Conservation (phyloP, 2,797 vertebrate species). For the Borostomias antarcticus region DNA sequence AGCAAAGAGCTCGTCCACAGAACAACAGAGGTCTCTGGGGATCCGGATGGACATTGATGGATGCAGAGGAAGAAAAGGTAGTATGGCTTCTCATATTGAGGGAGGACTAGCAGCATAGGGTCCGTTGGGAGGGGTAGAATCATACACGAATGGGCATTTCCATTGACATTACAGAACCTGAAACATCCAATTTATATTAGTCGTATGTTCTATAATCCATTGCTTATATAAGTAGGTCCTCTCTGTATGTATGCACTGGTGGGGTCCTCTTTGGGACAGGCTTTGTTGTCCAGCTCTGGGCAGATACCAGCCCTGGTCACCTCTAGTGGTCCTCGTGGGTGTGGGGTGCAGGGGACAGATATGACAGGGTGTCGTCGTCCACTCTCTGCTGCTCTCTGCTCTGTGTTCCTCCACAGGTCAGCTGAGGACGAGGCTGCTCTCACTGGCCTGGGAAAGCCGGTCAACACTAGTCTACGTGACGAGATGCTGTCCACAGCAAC, state of each 20-base stretch:
- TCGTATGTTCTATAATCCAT: too few relatives aligned
- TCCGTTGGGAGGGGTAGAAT: too few relatives aligned
- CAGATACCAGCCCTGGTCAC: neutral
- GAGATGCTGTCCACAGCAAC: conserved; percentile 11
- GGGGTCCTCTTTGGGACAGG: too few relatives aligned
- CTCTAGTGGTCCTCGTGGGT: too few relatives aligned
- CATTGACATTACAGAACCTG: too few relatives aligned
- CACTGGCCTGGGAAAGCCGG: neutral
- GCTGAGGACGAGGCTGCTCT: conserved; percentile 27
- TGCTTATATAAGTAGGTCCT: too few relatives aligned
- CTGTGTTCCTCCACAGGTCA: conserved; percentile 66
- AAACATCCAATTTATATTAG: too few relatives aligned
- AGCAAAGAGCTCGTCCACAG: neutral
- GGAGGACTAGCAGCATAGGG: neutral
- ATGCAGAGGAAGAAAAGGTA: conserved; percentile 41
- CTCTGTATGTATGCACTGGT: too few relatives aligned
- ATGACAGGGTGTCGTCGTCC: conserved; percentile 44
- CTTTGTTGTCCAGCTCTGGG: neutral
- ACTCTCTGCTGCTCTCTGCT: conserved; percentile 71
- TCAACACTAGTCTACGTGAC: conserved; percentile 22
- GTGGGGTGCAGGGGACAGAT: conserved; percentile 34
- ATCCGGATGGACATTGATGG: conserved; percentile 21
- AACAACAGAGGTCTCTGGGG: conserved; percentile 30
- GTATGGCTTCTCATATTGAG: conserved; percentile 54
- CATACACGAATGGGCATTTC: too few relatives aligned